phyloP scores from a whole-genome alignment of 1,140 invertebrate species.

The Lepidurus arcticus region DNA sequence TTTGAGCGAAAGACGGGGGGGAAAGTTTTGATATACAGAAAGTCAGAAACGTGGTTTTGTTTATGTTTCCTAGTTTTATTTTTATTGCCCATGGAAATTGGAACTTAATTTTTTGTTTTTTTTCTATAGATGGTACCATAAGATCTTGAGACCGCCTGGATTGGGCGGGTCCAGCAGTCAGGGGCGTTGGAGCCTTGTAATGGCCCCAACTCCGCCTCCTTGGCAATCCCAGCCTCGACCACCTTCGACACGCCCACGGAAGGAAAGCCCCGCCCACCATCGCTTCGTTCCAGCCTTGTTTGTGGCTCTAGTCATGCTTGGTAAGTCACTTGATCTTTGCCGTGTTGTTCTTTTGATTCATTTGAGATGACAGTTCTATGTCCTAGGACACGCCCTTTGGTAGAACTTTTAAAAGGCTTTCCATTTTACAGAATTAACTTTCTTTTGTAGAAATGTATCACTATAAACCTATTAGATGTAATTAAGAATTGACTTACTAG shows the following conservation, averaged over 20 bases:
- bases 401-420: too few species aligned
- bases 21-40: too few species aligned
- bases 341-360: not conserved
- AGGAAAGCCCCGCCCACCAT: not conserved
- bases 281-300: not conserved
- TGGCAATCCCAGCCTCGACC: constrained; percentile 10
- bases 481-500: too few species aligned
- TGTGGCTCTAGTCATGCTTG: constrained; percentile 4
- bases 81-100: not conserved
- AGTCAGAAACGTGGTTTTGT: not conserved
- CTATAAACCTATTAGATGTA: too few species aligned
- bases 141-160: not conserved
- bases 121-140: not conserved
- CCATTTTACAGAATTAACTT: too few species aligned
- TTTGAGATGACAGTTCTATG: not conserved
- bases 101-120: not conserved
- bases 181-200: constrained; percentile 13
- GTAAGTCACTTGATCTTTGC: not conserved
- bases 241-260: not conserved
- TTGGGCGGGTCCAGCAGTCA: not conserved
- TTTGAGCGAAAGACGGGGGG: too few species aligned
- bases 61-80: not conserved
- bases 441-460: too few species aligned
- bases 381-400: too few species aligned
- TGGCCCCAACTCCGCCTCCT: not conserved